Evolutionary conservation across 2,113 vertebrate species (phyloP), one percentile per base, ranked within the genome.

Genomic region (Ginglymostoma cirratum): DNA sequence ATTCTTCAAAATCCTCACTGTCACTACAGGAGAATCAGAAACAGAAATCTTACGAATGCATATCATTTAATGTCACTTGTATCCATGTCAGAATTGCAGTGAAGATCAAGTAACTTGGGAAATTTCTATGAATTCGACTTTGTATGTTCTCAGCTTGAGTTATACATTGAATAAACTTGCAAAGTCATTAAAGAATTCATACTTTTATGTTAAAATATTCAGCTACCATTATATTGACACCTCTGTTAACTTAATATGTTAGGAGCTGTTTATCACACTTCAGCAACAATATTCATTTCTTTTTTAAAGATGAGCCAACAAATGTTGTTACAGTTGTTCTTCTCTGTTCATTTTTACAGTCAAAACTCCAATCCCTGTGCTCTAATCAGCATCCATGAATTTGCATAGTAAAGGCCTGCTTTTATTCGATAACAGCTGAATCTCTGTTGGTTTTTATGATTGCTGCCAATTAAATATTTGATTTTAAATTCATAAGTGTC

Each of bases 121-220:
- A 19, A 65, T 66, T 6, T 38, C 89, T 38, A 6, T 42, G 61
- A 65, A 65, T 93, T 93, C 34, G 21, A 93, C 21, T n/a, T 66
- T 34, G 34, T 19, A 34, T 34, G 17, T 66, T 66, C 30, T 8
- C 10, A 19, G 34, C 2, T 61, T 93, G 89, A 2, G 19, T 93
- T 38, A 23, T 66, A 67, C 61, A 17, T 21, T 92, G 61, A 66
- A 38, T 38, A 67, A 66, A 93, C 8, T 38, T 5, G 61, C 61
- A 24, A 66, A 93, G 61, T 19, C 55, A 66, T 38, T 67, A 34
- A 93, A n/a, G 89, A 66, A 93, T n/a, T 19, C 61, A 38, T n/a
- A 45, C 2, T 38, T 65, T 65, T 38, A 38, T 93, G 89, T n/a
- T 65, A 93, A 93, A 93, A 93, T 92, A 92, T 92, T 67, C 89